Conservation (phyloP, 2,797 vertebrate species). For the Melanotaenia trifasciata region DNA sequence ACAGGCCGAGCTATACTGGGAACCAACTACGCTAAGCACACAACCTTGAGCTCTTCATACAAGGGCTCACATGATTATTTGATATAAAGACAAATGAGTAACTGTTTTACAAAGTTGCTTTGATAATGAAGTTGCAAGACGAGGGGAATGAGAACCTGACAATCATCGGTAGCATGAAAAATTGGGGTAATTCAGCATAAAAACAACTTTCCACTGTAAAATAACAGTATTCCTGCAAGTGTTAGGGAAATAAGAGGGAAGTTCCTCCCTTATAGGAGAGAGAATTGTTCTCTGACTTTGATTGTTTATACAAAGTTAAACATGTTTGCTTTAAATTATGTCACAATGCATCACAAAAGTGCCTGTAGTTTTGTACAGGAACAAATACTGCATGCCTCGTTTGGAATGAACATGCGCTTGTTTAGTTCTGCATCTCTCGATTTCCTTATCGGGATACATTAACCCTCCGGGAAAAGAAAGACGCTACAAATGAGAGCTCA, state of each 20-base stretch:
- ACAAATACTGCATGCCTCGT: conserved; percentile 71
- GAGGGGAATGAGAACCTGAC: conserved; percentile 57
- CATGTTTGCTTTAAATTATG: conserved; percentile 79
- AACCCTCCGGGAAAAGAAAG: conserved; percentile 37
- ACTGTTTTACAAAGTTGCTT: conserved; percentile 71
- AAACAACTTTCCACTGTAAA: conserved; percentile 70
- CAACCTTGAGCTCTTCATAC: conserved; percentile 46
- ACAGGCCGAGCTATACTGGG: conserved; percentile 71
- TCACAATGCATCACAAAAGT: conserved; percentile 67
- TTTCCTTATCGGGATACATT: conserved; percentile 56
- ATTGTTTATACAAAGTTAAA: conserved; percentile 77
- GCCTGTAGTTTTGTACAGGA: conserved; percentile 60
- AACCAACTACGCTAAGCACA: conserved; percentile 61
- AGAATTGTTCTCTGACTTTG: conserved; percentile 71
- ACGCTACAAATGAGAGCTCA: conserved; percentile 34
- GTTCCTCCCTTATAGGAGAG: conserved; percentile 69
- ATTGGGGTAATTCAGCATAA: conserved; percentile 60
- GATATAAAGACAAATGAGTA: conserved; percentile 69
- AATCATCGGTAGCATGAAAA: conserved; percentile 69
- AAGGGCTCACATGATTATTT: conserved; percentile 54
- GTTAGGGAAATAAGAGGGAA: conserved; percentile 73
- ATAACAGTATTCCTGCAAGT: conserved; percentile 69
- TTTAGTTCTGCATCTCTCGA: conserved; percentile 60
- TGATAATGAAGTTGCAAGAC: conserved; percentile 75
- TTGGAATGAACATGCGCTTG: conserved; percentile 65